These are phyloP conservation scores for Telenomus remus DNA, from an alignment of 1,140 invertebrate genomes.

Conservation along the genomic window DNA sequence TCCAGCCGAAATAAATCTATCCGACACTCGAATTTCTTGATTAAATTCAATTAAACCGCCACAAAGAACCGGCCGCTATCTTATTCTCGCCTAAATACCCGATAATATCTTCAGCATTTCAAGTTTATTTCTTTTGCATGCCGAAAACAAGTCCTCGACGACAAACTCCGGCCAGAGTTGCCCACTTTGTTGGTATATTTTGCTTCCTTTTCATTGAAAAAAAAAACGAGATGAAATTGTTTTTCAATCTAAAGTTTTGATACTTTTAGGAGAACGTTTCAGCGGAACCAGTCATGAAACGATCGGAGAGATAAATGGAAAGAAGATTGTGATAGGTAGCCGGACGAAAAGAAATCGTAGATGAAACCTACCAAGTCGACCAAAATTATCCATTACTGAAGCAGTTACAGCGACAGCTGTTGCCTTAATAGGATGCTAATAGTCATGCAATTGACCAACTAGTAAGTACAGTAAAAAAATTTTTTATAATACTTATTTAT, in stretches of 20 bases:
- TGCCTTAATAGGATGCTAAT: conserved; percentile 60
- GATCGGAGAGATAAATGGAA: conserved; percentile 26
- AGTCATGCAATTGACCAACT: conserved; percentile 46
- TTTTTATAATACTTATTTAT: conserved; percentile 8
- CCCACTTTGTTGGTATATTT: no score
- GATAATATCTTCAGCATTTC: conserved; percentile 3
- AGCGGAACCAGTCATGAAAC: conserved; percentile 18
- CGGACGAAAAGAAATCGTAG: conserved; percentile 42
- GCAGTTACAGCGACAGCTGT: conserved; percentile 50
- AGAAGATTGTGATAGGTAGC: conserved; percentile 47
- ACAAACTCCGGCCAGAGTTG: no score
- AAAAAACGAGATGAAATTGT: no score
- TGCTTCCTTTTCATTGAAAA: no score
- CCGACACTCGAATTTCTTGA: conserved; percentile 14
- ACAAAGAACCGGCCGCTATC: conserved; percentile 10
- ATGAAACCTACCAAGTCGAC: conserved; percentile 44
- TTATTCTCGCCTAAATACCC: background rate
- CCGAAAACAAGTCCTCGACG: conserved; percentile 18
- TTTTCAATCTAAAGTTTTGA: no score
- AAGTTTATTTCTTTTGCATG: conserved; percentile 3
- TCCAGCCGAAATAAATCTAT: background rate
- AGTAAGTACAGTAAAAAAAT: conserved; percentile 33
- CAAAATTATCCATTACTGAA: conserved; percentile 61
- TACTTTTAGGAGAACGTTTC: no score
- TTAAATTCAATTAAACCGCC: conserved; percentile 15